phyloP scores from a whole-genome alignment of 2,888 invertebrate genomes.

The Gastrophysa polygoni region DNA sequence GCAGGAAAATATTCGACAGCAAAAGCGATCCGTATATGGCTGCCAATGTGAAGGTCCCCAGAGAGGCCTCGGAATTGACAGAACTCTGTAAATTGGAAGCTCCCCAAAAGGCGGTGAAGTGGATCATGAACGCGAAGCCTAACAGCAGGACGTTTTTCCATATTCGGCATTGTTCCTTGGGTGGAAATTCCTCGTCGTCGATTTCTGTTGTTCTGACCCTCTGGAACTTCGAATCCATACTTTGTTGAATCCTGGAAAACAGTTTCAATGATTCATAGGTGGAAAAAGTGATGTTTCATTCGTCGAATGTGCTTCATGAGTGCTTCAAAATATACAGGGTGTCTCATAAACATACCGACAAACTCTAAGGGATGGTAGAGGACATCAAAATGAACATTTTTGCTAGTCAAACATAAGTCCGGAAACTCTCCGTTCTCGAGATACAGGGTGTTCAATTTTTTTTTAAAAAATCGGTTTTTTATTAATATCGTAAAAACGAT shows the following conservation, averaged over 20 bases:
- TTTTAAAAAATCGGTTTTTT: too few species aligned
- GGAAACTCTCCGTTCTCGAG: too few species aligned
- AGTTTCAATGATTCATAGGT: too few species aligned
- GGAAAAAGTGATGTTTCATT: too few species aligned
- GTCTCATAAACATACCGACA: too few species aligned
- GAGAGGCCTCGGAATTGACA: slow-evolving; percentile 79
- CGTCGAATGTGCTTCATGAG: too few species aligned
- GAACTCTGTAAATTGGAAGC: slow-evolving; percentile 85
- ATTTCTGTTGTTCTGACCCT: slow-evolving; percentile 45
- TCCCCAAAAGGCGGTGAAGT: slow-evolving; percentile 91
- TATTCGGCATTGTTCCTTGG: slow-evolving; percentile 75
- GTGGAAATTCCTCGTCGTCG: slow-evolving; percentile 57
- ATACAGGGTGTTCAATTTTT: too few species aligned
- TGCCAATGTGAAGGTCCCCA: slow-evolving; percentile 84
- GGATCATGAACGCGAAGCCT: slow-evolving; percentile 88
- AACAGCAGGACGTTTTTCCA: slow-evolving; percentile 84
- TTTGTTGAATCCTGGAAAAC: slow-evolving; percentile 33
- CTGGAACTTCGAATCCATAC: slow-evolving; percentile 48
- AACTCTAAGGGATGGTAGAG: too few species aligned
- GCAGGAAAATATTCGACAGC: slow-evolving; percentile 87
- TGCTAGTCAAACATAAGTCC: too few species aligned
- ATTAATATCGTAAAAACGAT: too few species aligned
- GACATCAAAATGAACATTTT: too few species aligned
- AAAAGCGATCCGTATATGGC: slow-evolving; percentile 88
- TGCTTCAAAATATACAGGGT: too few species aligned